A percentile compares a stretch with the other conserved stretches of the same genome.
Conservation (phyloP, 2,888 invertebrate species). For the Heliconius erato region DNA sequence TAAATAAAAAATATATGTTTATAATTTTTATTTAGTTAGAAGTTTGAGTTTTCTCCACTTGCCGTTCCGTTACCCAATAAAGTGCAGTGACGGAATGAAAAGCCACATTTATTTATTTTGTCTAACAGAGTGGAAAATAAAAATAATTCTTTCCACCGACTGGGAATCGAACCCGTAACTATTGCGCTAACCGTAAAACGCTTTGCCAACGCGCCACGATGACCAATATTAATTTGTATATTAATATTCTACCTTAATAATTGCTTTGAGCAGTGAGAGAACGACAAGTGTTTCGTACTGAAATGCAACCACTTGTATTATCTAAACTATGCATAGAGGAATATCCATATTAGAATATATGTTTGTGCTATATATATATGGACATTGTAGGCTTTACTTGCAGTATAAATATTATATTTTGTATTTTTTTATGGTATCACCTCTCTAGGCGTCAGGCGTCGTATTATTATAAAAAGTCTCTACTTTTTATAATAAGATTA, state of each 20-base stretch:
- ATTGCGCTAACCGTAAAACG: not conserved
- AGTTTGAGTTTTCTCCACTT: no score
- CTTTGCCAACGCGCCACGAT: not conserved
- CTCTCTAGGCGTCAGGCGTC: no score
- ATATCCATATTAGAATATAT: not conserved
- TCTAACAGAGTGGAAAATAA: not conserved
- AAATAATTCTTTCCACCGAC: not conserved
- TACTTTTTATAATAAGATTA: no score
- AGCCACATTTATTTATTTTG: no score
- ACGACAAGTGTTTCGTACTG: conserved; percentile 57
- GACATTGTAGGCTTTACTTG: not conserved
- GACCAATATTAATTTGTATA: not conserved
- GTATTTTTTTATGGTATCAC: not conserved
- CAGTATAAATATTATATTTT: not conserved
- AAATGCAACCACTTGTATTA: conserved; percentile 42
- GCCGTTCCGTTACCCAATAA: no score
- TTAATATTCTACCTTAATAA: conserved; percentile 7
- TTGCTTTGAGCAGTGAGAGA: conserved; percentile 53
- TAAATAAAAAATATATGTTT: not conserved
- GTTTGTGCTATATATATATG: not conserved
- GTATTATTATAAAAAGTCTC: no score
- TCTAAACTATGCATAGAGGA: conserved; percentile 1
- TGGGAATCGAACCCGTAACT: not conserved
- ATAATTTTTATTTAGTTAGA: not conserved
- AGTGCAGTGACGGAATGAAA: no score